Percentiles rank a stretch among this genome's conserved stretches.
These are phyloP conservation scores for Geopemphigus sp. DNA, from an alignment of 1,140 invertebrate genomes.

Conservation along the genomic window DNA sequence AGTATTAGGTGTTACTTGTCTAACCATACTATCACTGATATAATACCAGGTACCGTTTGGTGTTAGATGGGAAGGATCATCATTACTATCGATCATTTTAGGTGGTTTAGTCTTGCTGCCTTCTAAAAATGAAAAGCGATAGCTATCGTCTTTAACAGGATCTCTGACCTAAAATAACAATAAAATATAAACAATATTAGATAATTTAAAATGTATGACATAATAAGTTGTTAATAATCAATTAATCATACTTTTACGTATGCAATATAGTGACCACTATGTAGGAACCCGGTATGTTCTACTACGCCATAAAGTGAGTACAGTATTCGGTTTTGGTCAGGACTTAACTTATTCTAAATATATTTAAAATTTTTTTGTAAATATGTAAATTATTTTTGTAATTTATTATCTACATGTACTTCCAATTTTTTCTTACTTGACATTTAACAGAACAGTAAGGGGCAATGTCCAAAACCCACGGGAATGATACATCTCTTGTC, in stretches of 20 bases:
- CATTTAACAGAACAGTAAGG: constrained; percentile 83
- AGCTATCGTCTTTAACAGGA: constrained; percentile 42
- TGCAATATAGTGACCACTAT: constrained; percentile 94
- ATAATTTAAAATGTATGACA: constrained; percentile 55
- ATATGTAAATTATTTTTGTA: background rate
- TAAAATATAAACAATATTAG: background rate
- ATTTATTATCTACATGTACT: constrained; percentile 18
- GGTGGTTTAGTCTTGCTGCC: constrained; percentile 21
- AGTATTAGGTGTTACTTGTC: constrained; percentile 72
- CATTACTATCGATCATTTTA: constrained; percentile 32
- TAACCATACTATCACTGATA: constrained; percentile 84
- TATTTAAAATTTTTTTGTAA: background rate
- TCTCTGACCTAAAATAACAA: constrained; percentile 39
- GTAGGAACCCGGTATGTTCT: constrained; percentile 85
- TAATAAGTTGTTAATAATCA: background rate
- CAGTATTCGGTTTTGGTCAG: constrained; percentile 66
- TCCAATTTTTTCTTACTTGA: constrained; percentile 56
- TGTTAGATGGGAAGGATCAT: constrained; percentile 35
- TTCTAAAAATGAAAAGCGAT: constrained; percentile 43
- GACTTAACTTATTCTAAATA: constrained; percentile 42
- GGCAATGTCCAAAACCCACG: constrained; percentile 79
- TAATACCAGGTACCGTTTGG: constrained; percentile 80
- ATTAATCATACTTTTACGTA: constrained; percentile 72
- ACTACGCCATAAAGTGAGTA: constrained; percentile 94
- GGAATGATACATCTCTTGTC: constrained; percentile 82